Conservation (phyloP, 2,888 invertebrate genomes). For the Cantharis lateralis region DNA sequence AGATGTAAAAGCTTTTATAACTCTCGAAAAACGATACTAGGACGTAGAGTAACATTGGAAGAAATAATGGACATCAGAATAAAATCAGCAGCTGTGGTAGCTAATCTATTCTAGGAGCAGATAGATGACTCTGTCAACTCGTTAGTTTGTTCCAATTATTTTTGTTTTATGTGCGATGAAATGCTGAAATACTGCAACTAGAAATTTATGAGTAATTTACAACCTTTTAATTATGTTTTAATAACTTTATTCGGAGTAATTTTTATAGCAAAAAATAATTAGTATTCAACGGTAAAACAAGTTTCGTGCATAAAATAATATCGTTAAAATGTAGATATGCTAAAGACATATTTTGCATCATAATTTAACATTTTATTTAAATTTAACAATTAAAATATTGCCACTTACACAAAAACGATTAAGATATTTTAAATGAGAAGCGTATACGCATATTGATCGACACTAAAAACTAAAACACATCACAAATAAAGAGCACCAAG, state of each 20-base stretch:
- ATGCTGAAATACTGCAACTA: conserved; percentile 46
- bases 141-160: conserved; percentile 54
- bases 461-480: conserved; percentile 25
- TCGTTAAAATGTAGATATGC: conserved; percentile 12
- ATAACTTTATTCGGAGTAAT: conserved; percentile 26
- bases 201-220: conserved; percentile 35
- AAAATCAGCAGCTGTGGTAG: conserved; percentile 48
- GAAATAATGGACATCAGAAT: conserved; percentile 29
- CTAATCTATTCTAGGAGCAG: conserved; percentile 51
- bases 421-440: conserved; percentile 11
- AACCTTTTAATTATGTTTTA: conserved; percentile 29
- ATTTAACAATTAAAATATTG: conserved; percentile 41
- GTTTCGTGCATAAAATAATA: conserved; percentile 14
- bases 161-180: conserved; percentile 52
- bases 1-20: conserved; percentile 1
- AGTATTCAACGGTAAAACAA: conserved; percentile 22
- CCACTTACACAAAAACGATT: conserved; percentile 42
- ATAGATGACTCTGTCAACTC: conserved; percentile 49
- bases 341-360: conserved; percentile 11
- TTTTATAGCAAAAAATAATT: conserved; percentile 27
- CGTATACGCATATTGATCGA: conserved; percentile 13
- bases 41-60: conserved; percentile 20
- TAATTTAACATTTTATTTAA: conserved; percentile 26
- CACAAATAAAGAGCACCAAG: conserved; percentile 22
- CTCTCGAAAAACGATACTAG: conserved; percentile 1